Base-by-base conservation (phyloP, 2,113 vertebrate genomes). In the Phyllostomus hastatus region DNA sequence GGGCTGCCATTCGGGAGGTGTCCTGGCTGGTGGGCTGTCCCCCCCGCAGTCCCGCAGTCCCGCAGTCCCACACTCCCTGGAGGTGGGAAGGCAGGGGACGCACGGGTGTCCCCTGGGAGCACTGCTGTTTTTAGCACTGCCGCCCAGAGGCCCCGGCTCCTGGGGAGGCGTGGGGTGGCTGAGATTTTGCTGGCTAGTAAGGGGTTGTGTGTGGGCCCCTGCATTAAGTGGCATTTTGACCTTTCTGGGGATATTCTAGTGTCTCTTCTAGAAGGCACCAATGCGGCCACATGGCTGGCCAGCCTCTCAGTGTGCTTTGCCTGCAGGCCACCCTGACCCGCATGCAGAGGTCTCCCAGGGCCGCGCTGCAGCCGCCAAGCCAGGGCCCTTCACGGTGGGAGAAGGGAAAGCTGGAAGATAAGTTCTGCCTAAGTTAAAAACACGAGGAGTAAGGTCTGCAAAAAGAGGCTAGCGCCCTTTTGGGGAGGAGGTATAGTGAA, bases 341-440 rank as follows among this genome's bases (percentile, higher is more conserved):
- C 0, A 4, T 3, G 41, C 46, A 26, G 10, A 61, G 41, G 48
- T 24, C 12, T 24, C 50, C 81, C 38, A 5, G 41, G 15, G n/a
- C 7, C 9, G 7, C 5, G 0, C 61, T 28, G 2, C 6, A 19
- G n/a, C 54, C 7, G 5, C 43, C 0, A 4, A 59, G 12, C 24
- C 43, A 38, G 41, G 41, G 72, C 41, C 24, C 46, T 69, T 73
- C 19, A 43, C 0, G 4, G 4, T 10, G 83, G 28, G 80, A 57
- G 85, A 66, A 52, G 26, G 31, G 28, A 38, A 4, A 28, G 31
- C 19, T 12, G 73, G 79, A 81, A 75, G 52, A 8, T 0, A 2
- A 48, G 43, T 1, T 41, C 41, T 22, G 22, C 57, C 10, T 35
- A 61, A 15, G 61, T 75, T 28, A 46, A 41, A 19, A 43, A 22